Evolutionary conservation across 2,888 invertebrate genomes (phyloP).

Genomic region (Spisula subtruncata): DNA sequence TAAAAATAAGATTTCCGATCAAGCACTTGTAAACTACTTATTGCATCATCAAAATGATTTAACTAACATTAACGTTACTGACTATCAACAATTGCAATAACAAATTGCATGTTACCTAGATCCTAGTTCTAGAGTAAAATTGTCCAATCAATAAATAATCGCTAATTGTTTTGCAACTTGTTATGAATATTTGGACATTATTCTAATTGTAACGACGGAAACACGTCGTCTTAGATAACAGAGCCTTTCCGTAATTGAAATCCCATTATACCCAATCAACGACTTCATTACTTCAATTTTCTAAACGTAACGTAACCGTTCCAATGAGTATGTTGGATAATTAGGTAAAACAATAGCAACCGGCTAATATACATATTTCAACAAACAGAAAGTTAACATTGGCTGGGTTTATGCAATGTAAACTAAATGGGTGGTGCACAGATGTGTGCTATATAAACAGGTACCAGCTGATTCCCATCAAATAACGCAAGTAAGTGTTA

Average conservation of each 20-base stretch:
- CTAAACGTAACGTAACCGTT: too few relatives aligned
- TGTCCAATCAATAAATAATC: neutral
- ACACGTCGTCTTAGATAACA: neutral
- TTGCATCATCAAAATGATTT: neutral
- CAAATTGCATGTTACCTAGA: neutral
- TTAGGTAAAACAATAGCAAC: neutral
- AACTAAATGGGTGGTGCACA: constrained; percentile 12
- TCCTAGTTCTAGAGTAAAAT: neutral
- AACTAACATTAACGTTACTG: neutral
- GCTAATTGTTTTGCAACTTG: neutral
- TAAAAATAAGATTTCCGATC: too few relatives aligned
- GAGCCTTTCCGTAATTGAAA: neutral
- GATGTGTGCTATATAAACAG: neutral
- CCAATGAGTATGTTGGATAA: too few relatives aligned
- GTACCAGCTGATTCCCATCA: neutral
- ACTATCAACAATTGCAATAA: neutral
- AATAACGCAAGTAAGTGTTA: neutral
- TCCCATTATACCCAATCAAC: neutral
- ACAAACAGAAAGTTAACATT: neutral
- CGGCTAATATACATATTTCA: neutral
- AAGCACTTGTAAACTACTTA: neutral
- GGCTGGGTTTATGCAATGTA: neutral
- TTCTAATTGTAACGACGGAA: neutral
- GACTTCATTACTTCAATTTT: neutral
- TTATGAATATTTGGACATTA: neutral